These are phyloP conservation scores for Sebastes aleutianus DNA, from an alignment of 2,797 vertebrate species.

Conservation along the genomic window DNA sequence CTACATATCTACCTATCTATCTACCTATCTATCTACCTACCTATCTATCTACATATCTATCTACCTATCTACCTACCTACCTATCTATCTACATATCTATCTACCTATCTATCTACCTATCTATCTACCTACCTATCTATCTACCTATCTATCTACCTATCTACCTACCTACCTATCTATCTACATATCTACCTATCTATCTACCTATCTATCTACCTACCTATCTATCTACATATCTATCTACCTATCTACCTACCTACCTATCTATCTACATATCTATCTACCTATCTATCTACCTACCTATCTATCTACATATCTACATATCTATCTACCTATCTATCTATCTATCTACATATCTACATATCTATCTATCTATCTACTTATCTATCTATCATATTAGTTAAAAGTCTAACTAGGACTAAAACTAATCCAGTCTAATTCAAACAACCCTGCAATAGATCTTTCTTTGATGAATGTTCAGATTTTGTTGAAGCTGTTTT, in stretches of 20 bases:
- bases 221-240: rapidly evolving
- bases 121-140: rapidly evolving
- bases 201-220: rapidly evolving
- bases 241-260: too few relatives aligned
- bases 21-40: rapidly evolving
- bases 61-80: too few relatives aligned
- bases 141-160: rapidly evolving
- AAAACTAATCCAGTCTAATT: background rate
- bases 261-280: rapidly evolving
- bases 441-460: background rate
- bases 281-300: rapidly evolving
- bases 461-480: background rate
- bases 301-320: too few relatives aligned
- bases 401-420: background rate
- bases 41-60: rapidly evolving
- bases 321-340: too few relatives aligned
- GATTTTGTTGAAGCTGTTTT: background rate
- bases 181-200: rapidly evolving
- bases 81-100: too few relatives aligned
- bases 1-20: too few relatives aligned
- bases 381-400: background rate
- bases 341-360: rapidly evolving
- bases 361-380: too few relatives aligned
- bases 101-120: rapidly evolving
- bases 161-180: too few relatives aligned